Conservation (phyloP, 2,888 invertebrate species). For the Drosophila ezoana region DNA sequence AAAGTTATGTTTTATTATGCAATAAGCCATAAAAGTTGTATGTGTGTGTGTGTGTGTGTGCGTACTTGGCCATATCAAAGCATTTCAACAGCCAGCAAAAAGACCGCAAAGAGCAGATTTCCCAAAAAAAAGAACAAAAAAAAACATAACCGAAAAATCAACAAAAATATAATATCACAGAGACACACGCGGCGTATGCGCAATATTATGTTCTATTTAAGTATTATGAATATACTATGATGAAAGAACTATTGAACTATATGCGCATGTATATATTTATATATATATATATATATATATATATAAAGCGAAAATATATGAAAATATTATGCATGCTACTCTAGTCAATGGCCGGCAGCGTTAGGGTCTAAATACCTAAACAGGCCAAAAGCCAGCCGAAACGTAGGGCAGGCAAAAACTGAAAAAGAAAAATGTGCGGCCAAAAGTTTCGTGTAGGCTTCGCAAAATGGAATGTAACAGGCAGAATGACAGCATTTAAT, state of each 20-base stretch:
- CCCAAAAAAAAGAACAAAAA: slow-evolving; percentile 9
- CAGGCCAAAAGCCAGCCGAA: slow-evolving; percentile 3
- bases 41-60: not conserved
- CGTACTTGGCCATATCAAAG: slow-evolving; percentile 8
- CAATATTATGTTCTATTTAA: slow-evolving; percentile 14
- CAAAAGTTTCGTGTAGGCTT: slow-evolving; percentile 40
- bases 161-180: slow-evolving; percentile 8
- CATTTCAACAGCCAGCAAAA: slow-evolving; percentile 1
- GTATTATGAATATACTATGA: slow-evolving; percentile 1
- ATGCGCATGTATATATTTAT: no score
- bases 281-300: not conserved
- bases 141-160: slow-evolving; percentile 5
- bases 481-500: slow-evolving; percentile 49
- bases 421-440: slow-evolving; percentile 44
- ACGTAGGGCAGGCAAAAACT: not conserved
- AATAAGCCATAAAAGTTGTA: slow-evolving; percentile 29
- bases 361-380: slow-evolving; percentile 12
- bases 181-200: slow-evolving; percentile 27
- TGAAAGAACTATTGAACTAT: slow-evolving; percentile 13
- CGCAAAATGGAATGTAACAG: slow-evolving; percentile 38
- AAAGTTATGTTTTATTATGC: slow-evolving; percentile 31
- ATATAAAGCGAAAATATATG: not conserved
- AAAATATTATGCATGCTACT: slow-evolving; percentile 7
- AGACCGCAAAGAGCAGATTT: not conserved
- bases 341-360: slow-evolving; percentile 11